Percentiles rank a stretch among this genome's conserved stretches.
Conservation (phyloP, 2,888 invertebrate genomes). For the Cylloceria caligata region DNA sequence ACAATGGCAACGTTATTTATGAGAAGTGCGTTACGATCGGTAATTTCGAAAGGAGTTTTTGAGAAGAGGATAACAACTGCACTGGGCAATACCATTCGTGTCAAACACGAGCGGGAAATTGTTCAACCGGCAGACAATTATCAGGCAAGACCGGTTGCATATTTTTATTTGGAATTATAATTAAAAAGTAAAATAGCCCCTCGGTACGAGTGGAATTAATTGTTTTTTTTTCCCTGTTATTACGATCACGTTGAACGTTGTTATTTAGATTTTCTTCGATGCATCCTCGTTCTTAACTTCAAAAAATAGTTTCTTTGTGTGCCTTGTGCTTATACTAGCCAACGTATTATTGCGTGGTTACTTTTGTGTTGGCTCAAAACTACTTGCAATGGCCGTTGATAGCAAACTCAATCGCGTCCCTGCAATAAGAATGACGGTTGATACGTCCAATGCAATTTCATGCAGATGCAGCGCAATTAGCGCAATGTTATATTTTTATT, state of each 20-base stretch:
- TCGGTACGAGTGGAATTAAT: not conserved
- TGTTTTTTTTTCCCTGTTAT: not conserved
- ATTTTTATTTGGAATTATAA: conserved; percentile 8
- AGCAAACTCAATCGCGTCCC: conserved; percentile 3
- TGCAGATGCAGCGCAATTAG: not conserved
- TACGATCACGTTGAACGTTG: not conserved
- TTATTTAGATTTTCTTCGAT: not conserved
- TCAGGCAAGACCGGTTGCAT: conserved; percentile 59
- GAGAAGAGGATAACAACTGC: conserved; percentile 68
- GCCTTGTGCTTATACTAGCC: not conserved
- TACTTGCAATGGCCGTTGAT: conserved; percentile 22
- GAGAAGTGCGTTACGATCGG: conserved; percentile 71
- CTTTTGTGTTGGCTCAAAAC: too few relatives aligned
- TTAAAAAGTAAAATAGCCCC: not conserved
- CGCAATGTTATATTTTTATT: not conserved
- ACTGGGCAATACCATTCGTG: conserved; percentile 50
- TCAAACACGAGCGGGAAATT: conserved; percentile 40
- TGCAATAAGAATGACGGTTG: not conserved
- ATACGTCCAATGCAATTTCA: not conserved
- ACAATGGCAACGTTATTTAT: conserved; percentile 75
- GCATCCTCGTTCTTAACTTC: not conserved
- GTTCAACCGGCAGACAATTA: conserved; percentile 41
- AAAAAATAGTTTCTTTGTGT: not conserved
- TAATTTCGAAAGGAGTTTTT: conserved; percentile 70
- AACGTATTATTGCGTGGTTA: not conserved